Evolutionary conservation across 1,140 invertebrate genomes (phyloP).

Genomic region (Diorhabda elongata): DNA sequence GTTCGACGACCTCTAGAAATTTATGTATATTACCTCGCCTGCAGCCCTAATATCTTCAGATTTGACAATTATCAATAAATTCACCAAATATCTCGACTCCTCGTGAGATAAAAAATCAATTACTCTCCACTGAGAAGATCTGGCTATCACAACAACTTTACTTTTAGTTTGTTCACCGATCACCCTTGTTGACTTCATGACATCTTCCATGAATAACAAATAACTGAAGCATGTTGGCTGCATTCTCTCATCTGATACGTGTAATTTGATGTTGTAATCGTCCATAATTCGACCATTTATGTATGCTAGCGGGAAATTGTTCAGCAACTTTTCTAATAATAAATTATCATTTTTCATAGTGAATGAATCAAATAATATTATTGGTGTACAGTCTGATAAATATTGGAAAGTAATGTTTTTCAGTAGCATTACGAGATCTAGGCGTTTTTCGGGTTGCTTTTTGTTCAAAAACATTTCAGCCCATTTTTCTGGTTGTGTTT

Average conservation of each 20-base stretch:
- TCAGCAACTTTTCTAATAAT: conserved; percentile 55
- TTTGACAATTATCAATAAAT: conserved; percentile 62
- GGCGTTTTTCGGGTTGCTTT: conserved; percentile 47
- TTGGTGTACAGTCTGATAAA: conserved; percentile 55
- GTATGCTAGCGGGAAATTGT: conserved; percentile 54
- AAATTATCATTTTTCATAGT: conserved; percentile 53
- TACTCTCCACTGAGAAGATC: conserved; percentile 66
- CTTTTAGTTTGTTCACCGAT: conserved; percentile 55
- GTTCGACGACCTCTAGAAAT: too few relatives aligned
- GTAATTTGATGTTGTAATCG: conserved; percentile 27
- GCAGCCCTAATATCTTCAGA: conserved; percentile 35
- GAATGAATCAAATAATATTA: conserved; percentile 59
- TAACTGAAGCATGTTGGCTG: conserved; percentile 56
- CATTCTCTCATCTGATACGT: conserved; percentile 23
- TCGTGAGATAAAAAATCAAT: conserved; percentile 60
- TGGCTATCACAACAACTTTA: conserved; percentile 60
- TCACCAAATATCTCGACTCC: conserved; percentile 58
- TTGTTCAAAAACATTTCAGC: conserved; percentile 34
- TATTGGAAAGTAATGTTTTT: conserved; percentile 55
- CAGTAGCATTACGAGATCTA: conserved; percentile 54
- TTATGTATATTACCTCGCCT: conserved; percentile 10
- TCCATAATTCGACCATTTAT: conserved; percentile 56
- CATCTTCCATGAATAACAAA: conserved; percentile 61
- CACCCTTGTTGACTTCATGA: conserved; percentile 53
- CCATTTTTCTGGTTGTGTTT: conserved; percentile 39